Evolutionary conservation across 2,797 vertebrate genomes (phyloP).

Genomic region (Paedocypris micromegethes): DNA sequence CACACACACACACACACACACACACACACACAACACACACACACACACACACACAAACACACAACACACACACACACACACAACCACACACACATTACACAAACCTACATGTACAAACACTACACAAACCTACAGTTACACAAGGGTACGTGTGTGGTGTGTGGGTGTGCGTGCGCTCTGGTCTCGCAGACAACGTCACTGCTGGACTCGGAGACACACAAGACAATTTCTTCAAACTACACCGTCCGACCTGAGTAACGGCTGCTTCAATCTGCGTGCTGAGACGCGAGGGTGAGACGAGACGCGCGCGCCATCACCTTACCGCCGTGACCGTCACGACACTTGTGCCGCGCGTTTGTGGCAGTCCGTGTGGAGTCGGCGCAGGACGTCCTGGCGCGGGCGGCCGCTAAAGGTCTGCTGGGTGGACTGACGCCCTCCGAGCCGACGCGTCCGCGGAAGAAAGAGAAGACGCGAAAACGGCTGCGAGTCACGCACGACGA

Average conservation of each 20-base stretch:
- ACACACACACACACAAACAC: too few species aligned
- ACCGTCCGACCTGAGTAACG: slow-evolving; percentile 74
- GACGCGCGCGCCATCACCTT: neutral
- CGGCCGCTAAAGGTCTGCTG: slow-evolving; percentile 77
- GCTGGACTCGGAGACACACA: slow-evolving; percentile 52
- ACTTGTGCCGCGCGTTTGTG: slow-evolving; percentile 32
- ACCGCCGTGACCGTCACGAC: neutral
- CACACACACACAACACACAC: slow-evolving; percentile 12
- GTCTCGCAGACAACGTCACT: slow-evolving; percentile 56
- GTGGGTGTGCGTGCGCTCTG: neutral
- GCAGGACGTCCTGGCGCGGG: slow-evolving; percentile 79
- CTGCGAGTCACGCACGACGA: neutral
- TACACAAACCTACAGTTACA: too few species aligned
- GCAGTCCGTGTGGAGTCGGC: slow-evolving; percentile 71
- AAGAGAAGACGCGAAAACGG: slow-evolving; percentile 12
- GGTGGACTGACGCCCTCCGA: slow-evolving; percentile 55
- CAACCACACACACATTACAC: too few species aligned
- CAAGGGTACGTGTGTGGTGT: too few species aligned
- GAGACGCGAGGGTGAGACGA: slow-evolving; percentile 75
- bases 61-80: too few species aligned
- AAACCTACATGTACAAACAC: too few species aligned
- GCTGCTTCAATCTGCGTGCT: slow-evolving; percentile 85
- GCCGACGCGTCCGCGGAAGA: neutral
- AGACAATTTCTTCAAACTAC: slow-evolving; percentile 71
- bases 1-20: slow-evolving; percentile 6